phyloP scores from a whole-genome alignment of 2,113 vertebrate genomes.

The Mustelus asterias region DNA sequence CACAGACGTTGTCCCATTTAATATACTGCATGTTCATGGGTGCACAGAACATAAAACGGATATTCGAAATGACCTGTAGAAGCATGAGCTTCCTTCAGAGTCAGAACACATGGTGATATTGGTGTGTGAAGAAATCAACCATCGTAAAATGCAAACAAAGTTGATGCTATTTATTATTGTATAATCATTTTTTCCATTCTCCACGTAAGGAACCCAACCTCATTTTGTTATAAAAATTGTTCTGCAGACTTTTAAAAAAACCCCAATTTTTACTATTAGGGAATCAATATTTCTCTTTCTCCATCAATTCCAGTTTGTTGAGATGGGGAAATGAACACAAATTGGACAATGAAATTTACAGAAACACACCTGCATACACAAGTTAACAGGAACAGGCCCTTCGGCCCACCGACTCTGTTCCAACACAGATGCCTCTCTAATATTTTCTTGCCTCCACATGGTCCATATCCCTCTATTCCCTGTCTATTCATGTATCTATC shows the following conservation, averaged over 20 bases:
- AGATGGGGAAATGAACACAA: not conserved
- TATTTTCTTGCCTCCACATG: too few relatives aligned
- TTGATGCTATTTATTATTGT: not conserved
- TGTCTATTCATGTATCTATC: too few relatives aligned
- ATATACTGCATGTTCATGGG: not conserved
- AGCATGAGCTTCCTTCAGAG: not conserved
- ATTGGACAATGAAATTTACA: not conserved
- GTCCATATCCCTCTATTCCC: too few relatives aligned
- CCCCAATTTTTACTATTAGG: not conserved
- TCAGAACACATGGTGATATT: not conserved
- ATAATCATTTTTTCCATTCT: not conserved
- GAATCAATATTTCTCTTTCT: not conserved
- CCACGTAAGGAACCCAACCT: not conserved
- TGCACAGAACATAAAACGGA: not conserved
- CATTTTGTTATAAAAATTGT: not conserved
- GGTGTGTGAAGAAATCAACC: not conserved
- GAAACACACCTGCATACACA: not conserved
- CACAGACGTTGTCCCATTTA: not conserved
- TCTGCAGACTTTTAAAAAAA: not conserved
- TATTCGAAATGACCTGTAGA: not conserved
- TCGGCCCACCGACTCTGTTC: too few relatives aligned
- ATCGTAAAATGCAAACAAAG: not conserved
- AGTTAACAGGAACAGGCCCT: not conserved
- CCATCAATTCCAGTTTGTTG: not conserved
- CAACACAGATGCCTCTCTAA: too few relatives aligned